Evolutionary conservation across 92 coral and sea anemone genomes (phyloP), one percentile per base, ranked within the genome.

Genomic region (Isaurus tuberculatus): DNA sequence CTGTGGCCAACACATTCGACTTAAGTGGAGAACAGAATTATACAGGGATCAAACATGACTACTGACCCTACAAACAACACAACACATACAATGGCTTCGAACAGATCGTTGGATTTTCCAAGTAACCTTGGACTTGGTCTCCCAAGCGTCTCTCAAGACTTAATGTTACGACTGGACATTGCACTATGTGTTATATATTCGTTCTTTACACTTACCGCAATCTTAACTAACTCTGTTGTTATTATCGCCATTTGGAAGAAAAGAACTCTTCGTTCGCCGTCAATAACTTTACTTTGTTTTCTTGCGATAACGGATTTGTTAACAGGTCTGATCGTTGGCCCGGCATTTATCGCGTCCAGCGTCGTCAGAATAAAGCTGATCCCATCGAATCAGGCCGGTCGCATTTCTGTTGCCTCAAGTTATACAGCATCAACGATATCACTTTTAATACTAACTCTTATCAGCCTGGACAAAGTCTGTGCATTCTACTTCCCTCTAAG

Each of bases 221-320:
- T 77, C 22, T 63, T 77, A 26, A 60, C 70, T 13, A 77, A 77
- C 33, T 36, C 82, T 57, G 44, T 77, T 32, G 82, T 77, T 77
- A 58, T 77, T 20, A 57, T 63, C 34, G 82, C 82, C 4, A 77
- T 77, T 34, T 77, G 82, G 82, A 77, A 60, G 15, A 77, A 30
- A 14, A 36, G 36, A 20, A 22, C 6, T 40, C 69, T 77, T 57
- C 82, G 82, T 25, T 77, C 70, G 33, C 70, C 82, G 31, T 58
- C 82, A 5, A 58, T 77, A 77, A 77, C 82, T 57, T 27, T 77
- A 32, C 70, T 77, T n/a, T 77, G 82, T 36, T 77, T 58, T 63
- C 70, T 77, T 13, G 69, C 82, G 22, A 55, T 31, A 27, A 77
- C 68, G 22, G 82, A 77, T 63, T 77, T 77, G 17, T 60, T 63